These are phyloP conservation scores for Plotosus lineatus DNA, from an alignment of 2,113 vertebrate genomes.

Conservation along the genomic window DNA sequence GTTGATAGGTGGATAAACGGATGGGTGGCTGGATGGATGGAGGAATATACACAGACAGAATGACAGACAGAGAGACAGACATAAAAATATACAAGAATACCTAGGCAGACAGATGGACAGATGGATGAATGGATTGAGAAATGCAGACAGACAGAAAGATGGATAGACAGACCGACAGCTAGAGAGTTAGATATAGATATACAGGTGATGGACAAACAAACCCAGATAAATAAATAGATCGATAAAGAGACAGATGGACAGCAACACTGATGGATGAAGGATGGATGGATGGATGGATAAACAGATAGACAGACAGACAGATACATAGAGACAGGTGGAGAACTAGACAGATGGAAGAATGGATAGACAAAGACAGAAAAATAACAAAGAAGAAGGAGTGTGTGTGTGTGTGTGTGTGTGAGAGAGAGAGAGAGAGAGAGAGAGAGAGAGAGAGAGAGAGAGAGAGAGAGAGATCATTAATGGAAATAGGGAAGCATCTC, in stretches of 20 bases:
- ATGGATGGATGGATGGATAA: slow-evolving; percentile 21
- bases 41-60: not conserved
- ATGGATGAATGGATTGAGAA: slow-evolving; percentile 36
- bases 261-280: too few species aligned
- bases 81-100: slow-evolving; percentile 31
- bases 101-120: too few species aligned
- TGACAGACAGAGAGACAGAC: not conserved
- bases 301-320: not conserved
- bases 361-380: not conserved
- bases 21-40: too few species aligned
- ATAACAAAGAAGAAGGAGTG: not conserved
- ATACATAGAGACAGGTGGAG: not conserved
- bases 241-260: slow-evolving; percentile 22
- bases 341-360: not conserved
- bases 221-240: not conserved
- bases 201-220: too few species aligned
- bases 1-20: too few species aligned
- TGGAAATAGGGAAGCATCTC: slow-evolving; percentile 12
- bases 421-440: slow-evolving; percentile 40
- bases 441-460: slow-evolving; percentile 38
- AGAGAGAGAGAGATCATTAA: slow-evolving; percentile 40
- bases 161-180: not conserved
- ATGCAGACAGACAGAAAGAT: slow-evolving; percentile 34
- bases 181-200: too few species aligned
- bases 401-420: not conserved